phyloP scores from a whole-genome alignment of 2,113 vertebrate species.

The Phylloscopus whistleri region DNA sequence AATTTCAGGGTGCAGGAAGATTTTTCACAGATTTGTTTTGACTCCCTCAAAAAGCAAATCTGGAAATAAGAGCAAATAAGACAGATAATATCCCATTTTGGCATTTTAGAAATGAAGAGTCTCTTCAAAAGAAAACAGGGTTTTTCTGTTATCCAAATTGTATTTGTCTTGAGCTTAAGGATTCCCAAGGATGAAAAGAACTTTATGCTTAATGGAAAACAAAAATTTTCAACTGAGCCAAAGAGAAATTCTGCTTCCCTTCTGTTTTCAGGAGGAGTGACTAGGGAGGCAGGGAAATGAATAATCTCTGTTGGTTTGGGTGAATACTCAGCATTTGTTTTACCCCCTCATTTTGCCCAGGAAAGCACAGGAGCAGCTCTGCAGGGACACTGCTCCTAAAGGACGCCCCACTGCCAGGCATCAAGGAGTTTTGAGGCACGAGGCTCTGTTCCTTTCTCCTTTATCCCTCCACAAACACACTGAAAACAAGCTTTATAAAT shows the following conservation, averaged over 20 bases:
- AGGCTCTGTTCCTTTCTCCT: background rate
- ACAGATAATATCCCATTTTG: background rate
- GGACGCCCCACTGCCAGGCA: background rate
- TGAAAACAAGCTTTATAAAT: constrained; percentile 11
- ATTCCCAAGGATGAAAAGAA: background rate
- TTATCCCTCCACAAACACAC: background rate
- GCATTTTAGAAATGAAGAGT: constrained; percentile 5
- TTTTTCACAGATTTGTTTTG: constrained; percentile 24
- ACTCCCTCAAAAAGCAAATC: constrained; percentile 4
- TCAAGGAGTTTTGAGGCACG: background rate
- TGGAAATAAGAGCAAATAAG: constrained; percentile 17
- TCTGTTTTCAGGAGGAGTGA: background rate
- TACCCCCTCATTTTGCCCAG: background rate
- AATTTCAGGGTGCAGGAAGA: background rate
- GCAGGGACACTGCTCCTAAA: background rate
- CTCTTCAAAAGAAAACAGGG: background rate
- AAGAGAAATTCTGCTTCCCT: background rate
- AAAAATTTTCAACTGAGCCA: background rate
- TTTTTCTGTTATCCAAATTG: background rate
- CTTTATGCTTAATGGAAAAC: background rate
- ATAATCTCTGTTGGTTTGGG: background rate
- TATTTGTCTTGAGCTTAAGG: constrained; percentile 4
- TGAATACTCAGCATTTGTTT: background rate
- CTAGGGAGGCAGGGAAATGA: background rate
- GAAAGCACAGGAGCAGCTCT: background rate